A percentile compares a stretch with the other conserved stretches of the same genome.
These are phyloP conservation scores for Lycorma delicatula DNA, from an alignment of 1,140 invertebrate genomes.

Conservation along the genomic window DNA sequence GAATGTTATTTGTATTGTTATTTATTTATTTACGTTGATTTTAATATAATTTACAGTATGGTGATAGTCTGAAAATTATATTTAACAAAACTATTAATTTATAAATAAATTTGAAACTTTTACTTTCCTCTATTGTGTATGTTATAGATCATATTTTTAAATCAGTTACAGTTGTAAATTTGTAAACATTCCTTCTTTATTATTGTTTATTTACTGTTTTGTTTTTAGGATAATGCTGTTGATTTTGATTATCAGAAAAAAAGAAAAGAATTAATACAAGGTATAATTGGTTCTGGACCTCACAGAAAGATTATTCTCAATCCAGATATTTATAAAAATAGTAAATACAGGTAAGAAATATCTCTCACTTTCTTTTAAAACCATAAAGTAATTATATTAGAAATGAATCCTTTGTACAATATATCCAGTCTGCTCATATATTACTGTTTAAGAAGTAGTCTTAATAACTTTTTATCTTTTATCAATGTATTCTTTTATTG, in stretches of 20 bases:
- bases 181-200: conserved; percentile 2
- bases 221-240: conserved; percentile 14
- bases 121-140: too few relatives aligned
- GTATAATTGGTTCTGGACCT: conserved; percentile 48
- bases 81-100: too few relatives aligned
- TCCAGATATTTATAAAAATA: conserved; percentile 46
- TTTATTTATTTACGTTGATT: too few relatives aligned
- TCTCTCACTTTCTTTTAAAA: neutral
- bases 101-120: too few relatives aligned
- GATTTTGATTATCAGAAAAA: conserved; percentile 49
- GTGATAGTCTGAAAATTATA: too few relatives aligned
- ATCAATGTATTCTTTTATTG: too few relatives aligned
- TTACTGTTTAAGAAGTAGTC: neutral
- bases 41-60: too few relatives aligned
- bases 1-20: too few relatives aligned
- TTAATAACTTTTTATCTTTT: too few relatives aligned
- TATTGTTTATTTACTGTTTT: neutral
- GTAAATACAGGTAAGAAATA: conserved; percentile 42
- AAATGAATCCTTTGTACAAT: too few relatives aligned
- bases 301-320: conserved; percentile 58
- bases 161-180: too few relatives aligned
- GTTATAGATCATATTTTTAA: too few relatives aligned
- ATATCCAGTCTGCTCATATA: neutral
- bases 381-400: neutral
- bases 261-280: conserved; percentile 53